Conservation (phyloP, 2,797 vertebrate genomes). For the Pipistrellus nathusii region DNA sequence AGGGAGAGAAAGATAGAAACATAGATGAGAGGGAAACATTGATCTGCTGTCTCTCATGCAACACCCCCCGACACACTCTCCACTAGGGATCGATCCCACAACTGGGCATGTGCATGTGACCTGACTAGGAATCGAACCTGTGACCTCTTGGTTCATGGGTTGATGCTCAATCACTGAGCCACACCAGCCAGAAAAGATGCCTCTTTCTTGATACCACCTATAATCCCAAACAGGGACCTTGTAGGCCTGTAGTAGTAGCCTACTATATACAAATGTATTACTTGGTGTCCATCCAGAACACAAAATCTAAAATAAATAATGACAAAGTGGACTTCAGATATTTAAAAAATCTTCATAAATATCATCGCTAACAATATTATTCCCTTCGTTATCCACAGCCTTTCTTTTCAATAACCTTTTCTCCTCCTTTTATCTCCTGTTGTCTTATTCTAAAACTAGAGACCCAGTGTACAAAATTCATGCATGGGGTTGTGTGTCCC, state of each 20-base stretch:
- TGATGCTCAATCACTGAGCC: no score
- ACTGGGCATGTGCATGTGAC: no score
- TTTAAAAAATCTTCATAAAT: conserved; percentile 42
- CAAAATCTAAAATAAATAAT: conserved; percentile 24
- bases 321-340: background rate
- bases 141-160: no score
- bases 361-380: conserved; percentile 31
- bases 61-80: no score
- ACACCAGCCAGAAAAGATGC: background rate
- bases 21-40: no score
- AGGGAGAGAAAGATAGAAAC: no score
- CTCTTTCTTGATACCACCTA: conserved; percentile 15
- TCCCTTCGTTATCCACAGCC: background rate
- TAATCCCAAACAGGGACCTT: background rate
- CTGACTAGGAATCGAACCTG: no score
- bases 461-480: no score
- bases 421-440: background rate
- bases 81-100: no score
- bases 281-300: background rate
- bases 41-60: no score
- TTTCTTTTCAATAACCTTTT: background rate
- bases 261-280: background rate
- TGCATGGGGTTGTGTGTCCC: no score
- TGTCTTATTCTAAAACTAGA: conserved; percentile 27
- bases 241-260: background rate